phyloP scores from a whole-genome alignment of 2,797 vertebrate genomes.

The Clarias pachynema region DNA sequence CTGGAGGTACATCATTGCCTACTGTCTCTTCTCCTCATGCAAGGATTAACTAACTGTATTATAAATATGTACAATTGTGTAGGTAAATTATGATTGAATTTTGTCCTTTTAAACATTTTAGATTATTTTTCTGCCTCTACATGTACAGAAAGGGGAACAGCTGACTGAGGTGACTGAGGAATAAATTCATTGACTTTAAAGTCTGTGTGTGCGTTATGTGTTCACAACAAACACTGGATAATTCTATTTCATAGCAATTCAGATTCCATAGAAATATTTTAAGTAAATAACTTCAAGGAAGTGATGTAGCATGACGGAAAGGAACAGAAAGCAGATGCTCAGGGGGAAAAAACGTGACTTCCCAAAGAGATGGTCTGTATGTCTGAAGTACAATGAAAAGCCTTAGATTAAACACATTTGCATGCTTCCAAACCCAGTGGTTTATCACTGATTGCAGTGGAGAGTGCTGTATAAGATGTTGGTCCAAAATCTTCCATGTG shows the following conservation, averaged over 20 bases:
- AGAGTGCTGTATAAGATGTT: not conserved
- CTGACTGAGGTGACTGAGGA: constrained; percentile 47
- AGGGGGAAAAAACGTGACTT: too few relatives aligned
- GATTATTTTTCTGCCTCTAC: constrained; percentile 50
- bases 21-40: constrained; percentile 45
- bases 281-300: not conserved
- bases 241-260: not conserved
- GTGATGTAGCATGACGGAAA: not conserved
- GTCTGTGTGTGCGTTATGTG: constrained; percentile 9
- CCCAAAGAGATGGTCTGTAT: too few relatives aligned
- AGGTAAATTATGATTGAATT: constrained; percentile 56
- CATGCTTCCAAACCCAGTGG: not conserved
- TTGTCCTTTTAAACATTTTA: constrained; percentile 51
- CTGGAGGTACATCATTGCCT: constrained; percentile 10
- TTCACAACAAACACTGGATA: not conserved
- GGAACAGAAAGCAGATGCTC: not conserved
- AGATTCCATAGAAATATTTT: not conserved
- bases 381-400: not conserved
- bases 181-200: constrained; percentile 54
- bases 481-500: not conserved
- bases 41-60: constrained; percentile 56
- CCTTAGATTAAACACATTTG: not conserved
- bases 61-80: constrained; percentile 62
- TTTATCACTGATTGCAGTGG: not conserved
- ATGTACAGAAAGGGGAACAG: constrained; percentile 51